A percentile compares a stretch with the other conserved stretches of the same genome.
Conservation (phyloP, 2,113 vertebrate genomes). For the Semnopithecus entellus region DNA sequence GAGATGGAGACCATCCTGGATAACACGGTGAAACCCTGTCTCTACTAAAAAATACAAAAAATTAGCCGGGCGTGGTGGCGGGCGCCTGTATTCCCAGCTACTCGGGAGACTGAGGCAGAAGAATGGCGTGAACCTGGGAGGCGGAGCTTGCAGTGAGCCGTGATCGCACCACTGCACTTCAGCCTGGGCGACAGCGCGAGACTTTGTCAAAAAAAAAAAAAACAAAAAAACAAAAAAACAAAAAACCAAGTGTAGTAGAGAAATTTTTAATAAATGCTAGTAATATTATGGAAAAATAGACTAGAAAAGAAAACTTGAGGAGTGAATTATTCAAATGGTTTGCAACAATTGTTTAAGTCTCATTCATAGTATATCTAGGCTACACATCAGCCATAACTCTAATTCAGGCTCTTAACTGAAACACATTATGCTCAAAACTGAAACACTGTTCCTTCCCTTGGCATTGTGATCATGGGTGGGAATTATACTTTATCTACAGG, state of each 20-base stretch:
- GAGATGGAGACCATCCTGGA: too few relatives aligned
- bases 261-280: background rate
- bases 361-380: background rate
- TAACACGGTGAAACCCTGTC: too few relatives aligned
- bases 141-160: too few relatives aligned
- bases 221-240: fast-evolving
- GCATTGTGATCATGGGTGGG: background rate
- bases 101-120: too few relatives aligned
- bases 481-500: background rate
- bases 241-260: background rate
- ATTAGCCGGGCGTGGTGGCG: too few relatives aligned
- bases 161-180: too few relatives aligned
- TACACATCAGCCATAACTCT: background rate
- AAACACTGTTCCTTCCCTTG: background rate
- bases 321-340: background rate
- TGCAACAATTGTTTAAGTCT: background rate
- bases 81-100: too few relatives aligned
- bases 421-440: background rate
- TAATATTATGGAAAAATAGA: background rate
- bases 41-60: too few relatives aligned
- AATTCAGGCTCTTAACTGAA: background rate
- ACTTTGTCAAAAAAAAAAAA: too few relatives aligned
- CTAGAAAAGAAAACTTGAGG: background rate
- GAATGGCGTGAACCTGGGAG: too few relatives aligned
- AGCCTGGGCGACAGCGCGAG: too few relatives aligned